These are phyloP conservation scores for Scyliorhinus canicula DNA, from an alignment of 2,797 vertebrate genomes.

Conservation along the genomic window DNA sequence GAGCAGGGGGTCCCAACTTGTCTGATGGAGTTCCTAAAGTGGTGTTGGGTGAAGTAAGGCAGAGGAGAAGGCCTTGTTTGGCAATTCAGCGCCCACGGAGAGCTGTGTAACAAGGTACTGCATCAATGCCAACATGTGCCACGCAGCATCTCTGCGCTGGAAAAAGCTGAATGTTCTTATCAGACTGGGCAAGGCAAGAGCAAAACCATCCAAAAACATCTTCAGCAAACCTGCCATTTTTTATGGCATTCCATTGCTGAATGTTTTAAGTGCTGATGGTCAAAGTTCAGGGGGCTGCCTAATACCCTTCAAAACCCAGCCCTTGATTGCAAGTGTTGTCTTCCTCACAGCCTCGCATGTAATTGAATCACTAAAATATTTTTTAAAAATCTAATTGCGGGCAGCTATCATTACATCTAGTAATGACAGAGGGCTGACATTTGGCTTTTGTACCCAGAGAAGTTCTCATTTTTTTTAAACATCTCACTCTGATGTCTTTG, in stretches of 20 bases:
- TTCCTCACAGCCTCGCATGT: not conserved
- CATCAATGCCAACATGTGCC: not conserved
- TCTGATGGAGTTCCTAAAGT: not conserved
- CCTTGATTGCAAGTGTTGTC: not conserved
- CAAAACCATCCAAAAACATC: not conserved
- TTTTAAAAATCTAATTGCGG: not conserved
- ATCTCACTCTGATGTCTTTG: not conserved
- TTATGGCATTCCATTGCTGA: not conserved
- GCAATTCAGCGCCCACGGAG: not conserved
- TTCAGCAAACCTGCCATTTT: not conserved
- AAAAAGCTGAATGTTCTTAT: not conserved
- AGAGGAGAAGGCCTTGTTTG: not conserved
- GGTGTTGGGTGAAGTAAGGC: not conserved
- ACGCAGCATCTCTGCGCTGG: not conserved
- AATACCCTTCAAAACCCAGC: not conserved
- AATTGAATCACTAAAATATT: not conserved
- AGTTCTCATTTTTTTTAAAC: not conserved
- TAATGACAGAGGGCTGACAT: not conserved
- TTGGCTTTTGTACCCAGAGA: not conserved
- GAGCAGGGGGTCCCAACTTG: not conserved
- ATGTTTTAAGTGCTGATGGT: not conserved
- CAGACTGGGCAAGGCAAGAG: not conserved
- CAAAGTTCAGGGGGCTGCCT: not conserved
- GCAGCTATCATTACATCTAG: not conserved
- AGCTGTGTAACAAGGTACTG: too few species aligned